Conservation (phyloP, 2,797 vertebrate genomes). For the Cuniculus paca region DNA sequence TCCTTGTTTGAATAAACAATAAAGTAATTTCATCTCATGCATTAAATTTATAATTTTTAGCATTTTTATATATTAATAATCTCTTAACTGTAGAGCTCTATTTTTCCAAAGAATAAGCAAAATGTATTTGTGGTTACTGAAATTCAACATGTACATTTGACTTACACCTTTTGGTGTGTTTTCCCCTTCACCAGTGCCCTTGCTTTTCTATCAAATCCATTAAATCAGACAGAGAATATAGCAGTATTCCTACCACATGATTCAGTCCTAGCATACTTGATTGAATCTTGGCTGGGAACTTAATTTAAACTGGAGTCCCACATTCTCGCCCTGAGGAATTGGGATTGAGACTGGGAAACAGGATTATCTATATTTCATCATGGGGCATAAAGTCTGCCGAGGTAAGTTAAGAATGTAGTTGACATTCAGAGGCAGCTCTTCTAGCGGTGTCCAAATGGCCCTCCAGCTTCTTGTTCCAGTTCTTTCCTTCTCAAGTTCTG, state of each 20-base stretch:
- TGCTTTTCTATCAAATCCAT: not conserved
- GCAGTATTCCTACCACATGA: not conserved
- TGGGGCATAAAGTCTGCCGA: not conserved
- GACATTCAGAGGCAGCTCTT: not conserved
- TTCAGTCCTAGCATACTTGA: not conserved
- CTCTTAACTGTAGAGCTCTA: not conserved
- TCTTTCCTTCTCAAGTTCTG: not conserved
- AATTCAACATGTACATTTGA: not conserved
- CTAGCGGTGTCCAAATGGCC: not conserved
- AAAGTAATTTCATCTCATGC: not conserved
- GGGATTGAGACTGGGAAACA: not conserved
- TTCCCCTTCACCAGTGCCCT: not conserved
- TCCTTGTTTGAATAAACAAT: not conserved
- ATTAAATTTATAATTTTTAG: not conserved
- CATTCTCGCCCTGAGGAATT: not conserved
- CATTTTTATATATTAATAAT: not conserved
- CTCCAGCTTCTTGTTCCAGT: not conserved
- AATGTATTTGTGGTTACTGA: not conserved
- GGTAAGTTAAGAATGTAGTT: not conserved
- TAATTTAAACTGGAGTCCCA: not conserved
- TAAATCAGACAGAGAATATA: not conserved
- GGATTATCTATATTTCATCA: not conserved
- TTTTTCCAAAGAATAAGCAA: constrained; percentile 4
- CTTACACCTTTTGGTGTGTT: not conserved
- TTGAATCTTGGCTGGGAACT: not conserved